Evolutionary conservation across 2,113 vertebrate species (phyloP).

Genomic region (Nematolebias whitei): DNA sequence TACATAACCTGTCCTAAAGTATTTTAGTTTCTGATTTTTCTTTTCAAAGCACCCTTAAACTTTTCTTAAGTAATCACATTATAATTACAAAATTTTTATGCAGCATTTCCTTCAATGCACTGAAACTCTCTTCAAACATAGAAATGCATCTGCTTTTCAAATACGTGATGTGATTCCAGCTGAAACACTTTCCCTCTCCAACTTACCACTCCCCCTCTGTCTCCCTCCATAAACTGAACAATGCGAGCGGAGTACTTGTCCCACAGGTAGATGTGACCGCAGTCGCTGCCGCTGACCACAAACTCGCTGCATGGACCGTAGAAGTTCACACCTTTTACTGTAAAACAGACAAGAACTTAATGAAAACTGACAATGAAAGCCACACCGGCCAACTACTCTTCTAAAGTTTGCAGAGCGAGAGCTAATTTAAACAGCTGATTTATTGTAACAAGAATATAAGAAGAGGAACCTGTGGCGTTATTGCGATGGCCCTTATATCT

Average conservation of each 20-base stretch:
- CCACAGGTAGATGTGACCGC: slow-evolving; percentile 95
- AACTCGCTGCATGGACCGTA: slow-evolving; percentile 92
- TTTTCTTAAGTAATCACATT: neutral
- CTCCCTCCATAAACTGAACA: slow-evolving; percentile 95
- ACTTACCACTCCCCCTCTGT: slow-evolving; percentile 94
- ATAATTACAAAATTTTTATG: neutral
- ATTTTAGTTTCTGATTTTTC: too few relatives aligned
- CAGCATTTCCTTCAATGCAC: neutral
- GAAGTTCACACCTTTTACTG: slow-evolving; percentile 95
- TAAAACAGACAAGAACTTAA: neutral
- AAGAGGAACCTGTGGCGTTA: slow-evolving; percentile 90
- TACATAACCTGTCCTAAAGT: too few relatives aligned
- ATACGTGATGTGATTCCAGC: neutral
- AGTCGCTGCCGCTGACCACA: slow-evolving; percentile 93
- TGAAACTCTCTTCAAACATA: neutral
- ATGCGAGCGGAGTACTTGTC: slow-evolving; percentile 93
- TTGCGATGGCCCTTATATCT: slow-evolving; percentile 95
- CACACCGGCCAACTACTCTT: neutral
- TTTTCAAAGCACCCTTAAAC: too few relatives aligned
- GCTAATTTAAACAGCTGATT: neutral
- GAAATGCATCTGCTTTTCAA: neutral
- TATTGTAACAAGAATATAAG: neutral
- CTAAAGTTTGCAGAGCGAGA: too few relatives aligned
- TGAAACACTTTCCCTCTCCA: neutral
- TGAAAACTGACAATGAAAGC: neutral